A percentile compares a stretch with the other conserved stretches of the same genome.
phyloP scores from a whole-genome alignment of 2,113 vertebrate species.

The Bufo gargarizans region DNA sequence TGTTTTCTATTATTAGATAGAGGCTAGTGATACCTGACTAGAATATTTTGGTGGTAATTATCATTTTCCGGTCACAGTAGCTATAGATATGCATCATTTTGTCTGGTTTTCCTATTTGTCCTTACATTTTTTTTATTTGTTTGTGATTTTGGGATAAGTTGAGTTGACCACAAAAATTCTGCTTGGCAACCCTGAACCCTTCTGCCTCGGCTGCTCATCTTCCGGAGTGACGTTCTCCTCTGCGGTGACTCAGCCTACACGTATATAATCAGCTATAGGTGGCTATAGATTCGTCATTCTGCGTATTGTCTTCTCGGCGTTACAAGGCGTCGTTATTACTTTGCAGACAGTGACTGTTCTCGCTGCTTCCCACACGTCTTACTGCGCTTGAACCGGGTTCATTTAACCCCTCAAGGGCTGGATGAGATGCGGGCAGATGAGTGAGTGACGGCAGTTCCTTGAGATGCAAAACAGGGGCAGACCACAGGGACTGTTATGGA shows the following conservation, averaged over 20 bases:
- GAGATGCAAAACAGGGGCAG: background rate
- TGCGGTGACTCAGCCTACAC: background rate
- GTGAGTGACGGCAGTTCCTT: background rate
- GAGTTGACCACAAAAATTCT: no score
- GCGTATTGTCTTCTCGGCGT: background rate
- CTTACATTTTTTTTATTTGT: no score
- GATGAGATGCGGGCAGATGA: background rate
- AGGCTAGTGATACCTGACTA: no score
- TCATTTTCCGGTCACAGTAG: no score
- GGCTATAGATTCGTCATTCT: background rate
- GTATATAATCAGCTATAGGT: background rate
- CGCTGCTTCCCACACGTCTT: background rate
- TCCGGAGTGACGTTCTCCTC: background rate
- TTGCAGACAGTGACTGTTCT: background rate
- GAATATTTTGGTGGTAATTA: no score
- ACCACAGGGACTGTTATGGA: no score
- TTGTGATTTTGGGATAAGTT: no score
- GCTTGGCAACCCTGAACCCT: no score
- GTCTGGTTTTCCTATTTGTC: no score
- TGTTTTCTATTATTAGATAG: no score
- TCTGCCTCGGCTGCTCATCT: background rate
- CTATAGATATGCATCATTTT: no score
- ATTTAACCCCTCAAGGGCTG: background rate
- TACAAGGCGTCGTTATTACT: background rate
- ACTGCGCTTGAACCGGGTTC: background rate